Evolutionary conservation across 2,113 vertebrate genomes (phyloP), one percentile per base, ranked within the genome.

Genomic region (Thalassoma bifasciatum): DNA sequence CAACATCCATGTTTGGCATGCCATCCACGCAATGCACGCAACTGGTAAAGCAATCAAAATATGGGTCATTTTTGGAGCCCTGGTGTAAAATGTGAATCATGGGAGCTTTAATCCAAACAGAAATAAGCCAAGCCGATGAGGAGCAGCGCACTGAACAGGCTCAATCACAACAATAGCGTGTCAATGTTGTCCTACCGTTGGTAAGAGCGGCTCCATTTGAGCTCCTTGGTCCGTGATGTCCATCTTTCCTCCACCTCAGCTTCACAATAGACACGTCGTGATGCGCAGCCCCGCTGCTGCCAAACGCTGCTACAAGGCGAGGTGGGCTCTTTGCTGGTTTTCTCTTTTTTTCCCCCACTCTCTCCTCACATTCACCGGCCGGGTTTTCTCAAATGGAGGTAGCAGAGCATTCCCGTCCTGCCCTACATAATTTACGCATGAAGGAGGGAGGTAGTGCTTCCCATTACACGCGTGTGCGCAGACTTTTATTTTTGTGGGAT

Each of bases 181-280:
- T 24, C 0, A 64, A 3, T 59, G 72, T 51, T 19, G 46, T 53
- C 93, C 95, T 94, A 98, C 97, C 96, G 95, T 96, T 22, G 96
- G 96, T 83, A 98, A 95, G 75, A 99, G 93, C 77, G 97, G 97
- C 93, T 99, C 97, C 97, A 98, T 98, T 90, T 99, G 97, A 82
- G 96, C 97, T 91, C 97, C 96, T 90, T 96, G 96, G 69, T 99
- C 97, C 82, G 96, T 97, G 77, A 95, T 94, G 89, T 98, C 97
- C 97, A 98, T 98, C 91, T 93, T 94, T 89, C 84, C 86, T 89
- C 81, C 89, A 91, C 75, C 77, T 77, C 49, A 68, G 71, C 61
- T 51, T 75, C 78, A 74, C 61, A 70, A 61, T 75, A 44, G 75
- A 72, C 40, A 79, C 64, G 68, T 77, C 60, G 83, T 69, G 83